Evolutionary conservation across 2,888 invertebrate genomes (phyloP).

Genomic region (Rhagophthalmus giganteus): DNA sequence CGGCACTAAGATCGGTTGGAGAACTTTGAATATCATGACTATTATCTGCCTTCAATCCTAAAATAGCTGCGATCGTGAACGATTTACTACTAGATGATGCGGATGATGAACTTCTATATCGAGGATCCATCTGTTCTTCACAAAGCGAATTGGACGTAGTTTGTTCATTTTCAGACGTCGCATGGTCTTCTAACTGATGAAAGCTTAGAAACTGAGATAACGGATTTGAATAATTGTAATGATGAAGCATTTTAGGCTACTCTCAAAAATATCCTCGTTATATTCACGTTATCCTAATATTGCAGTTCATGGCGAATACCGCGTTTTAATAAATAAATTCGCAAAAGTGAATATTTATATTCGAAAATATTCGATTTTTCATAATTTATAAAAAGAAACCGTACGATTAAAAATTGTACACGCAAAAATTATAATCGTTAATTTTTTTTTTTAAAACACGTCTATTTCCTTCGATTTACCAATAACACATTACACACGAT

Average conservation of each 20-base stretch:
- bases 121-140: constrained; percentile 48
- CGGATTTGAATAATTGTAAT: constrained; percentile 53
- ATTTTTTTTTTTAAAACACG: no score
- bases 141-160: constrained; percentile 41
- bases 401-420: no score
- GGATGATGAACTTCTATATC: constrained; percentile 47
- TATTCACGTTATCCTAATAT: no score
- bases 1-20: constrained; percentile 44
- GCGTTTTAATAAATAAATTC: no score
- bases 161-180: constrained; percentile 44
- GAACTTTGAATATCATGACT: constrained; percentile 30
- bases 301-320: no score
- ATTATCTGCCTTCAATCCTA: constrained; percentile 66
- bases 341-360: no score
- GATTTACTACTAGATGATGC: constrained; percentile 56
- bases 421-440: no score
- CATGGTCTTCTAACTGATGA: constrained; percentile 49
- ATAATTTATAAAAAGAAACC: no score
- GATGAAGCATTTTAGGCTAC: constrained; percentile 51
- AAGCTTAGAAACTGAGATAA: constrained; percentile 52
- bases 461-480: background rate
- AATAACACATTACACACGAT: background rate
- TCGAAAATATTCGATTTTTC: no score
- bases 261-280: no score
- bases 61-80: constrained; percentile 86